Evolutionary conservation across 2,888 invertebrate species (phyloP).

Genomic region (Stictocephala bisonia): DNA sequence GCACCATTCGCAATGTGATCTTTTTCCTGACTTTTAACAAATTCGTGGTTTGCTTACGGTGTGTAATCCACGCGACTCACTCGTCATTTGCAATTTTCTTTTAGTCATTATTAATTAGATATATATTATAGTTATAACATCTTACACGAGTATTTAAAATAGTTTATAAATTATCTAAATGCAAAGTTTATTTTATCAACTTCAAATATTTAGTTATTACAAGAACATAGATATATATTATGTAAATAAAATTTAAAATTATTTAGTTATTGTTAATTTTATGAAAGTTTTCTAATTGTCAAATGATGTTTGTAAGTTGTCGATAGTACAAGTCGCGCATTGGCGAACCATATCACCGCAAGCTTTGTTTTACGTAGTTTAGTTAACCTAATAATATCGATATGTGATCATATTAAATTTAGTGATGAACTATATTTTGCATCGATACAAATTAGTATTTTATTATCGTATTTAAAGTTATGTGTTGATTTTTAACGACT

Average conservation of each 20-base stretch:
- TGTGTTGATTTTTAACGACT: slow-evolving; percentile 56
- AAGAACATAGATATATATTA: slow-evolving; percentile 16
- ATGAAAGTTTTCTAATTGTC: slow-evolving; percentile 26
- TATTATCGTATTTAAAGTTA: slow-evolving; percentile 52
- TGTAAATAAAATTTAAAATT: slow-evolving; percentile 30
- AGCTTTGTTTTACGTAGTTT: slow-evolving; percentile 47
- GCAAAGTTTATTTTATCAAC: slow-evolving; percentile 38
- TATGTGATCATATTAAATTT: slow-evolving; percentile 46
- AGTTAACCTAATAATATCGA: slow-evolving; percentile 47
- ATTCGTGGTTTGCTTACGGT: slow-evolving; percentile 45
- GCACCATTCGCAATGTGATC: slow-evolving; percentile 51
- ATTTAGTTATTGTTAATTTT: slow-evolving; percentile 45
- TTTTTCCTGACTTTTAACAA: slow-evolving; percentile 41
- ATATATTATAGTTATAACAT: slow-evolving; percentile 43
- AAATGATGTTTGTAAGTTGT: slow-evolving; percentile 39
- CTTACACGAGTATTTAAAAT: slow-evolving; percentile 42
- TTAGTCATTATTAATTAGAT: slow-evolving; percentile 46
- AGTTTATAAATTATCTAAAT: slow-evolving; percentile 11
- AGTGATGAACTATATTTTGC: slow-evolving; percentile 48
- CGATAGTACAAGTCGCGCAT: slow-evolving; percentile 42
- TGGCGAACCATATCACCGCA: slow-evolving; percentile 46
- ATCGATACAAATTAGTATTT: slow-evolving; percentile 48
- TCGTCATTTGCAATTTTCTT: slow-evolving; percentile 47
- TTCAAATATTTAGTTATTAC: slow-evolving; percentile 39
- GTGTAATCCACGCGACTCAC: slow-evolving; percentile 38